Evolutionary conservation across 1,140 invertebrate species (phyloP).

Genomic region (Lepidostoma basale): DNA sequence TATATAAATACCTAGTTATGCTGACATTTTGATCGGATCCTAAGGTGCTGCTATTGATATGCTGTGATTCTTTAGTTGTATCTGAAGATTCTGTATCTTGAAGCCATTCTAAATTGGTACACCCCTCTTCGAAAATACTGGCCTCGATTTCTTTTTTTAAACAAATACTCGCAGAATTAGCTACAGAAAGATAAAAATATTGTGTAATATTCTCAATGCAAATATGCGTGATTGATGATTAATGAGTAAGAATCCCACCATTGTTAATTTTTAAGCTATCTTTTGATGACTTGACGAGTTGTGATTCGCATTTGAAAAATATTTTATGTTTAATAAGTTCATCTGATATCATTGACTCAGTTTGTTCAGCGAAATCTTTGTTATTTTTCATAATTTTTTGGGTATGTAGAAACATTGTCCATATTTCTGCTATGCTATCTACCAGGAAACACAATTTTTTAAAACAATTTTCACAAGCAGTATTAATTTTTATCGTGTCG

Average conservation of each 20-base stretch:
- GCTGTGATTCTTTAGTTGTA: not conserved
- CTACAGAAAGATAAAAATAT: no score
- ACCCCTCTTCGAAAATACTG: conserved; percentile 23
- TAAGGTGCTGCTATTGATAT: no score
- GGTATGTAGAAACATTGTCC: conserved; percentile 32
- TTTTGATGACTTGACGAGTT: no score
- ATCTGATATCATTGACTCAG: no score
- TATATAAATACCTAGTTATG: conserved; percentile 9
- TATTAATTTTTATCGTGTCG: conserved; percentile 2
- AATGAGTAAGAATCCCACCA: no score
- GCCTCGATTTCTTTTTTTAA: conserved; percentile 18
- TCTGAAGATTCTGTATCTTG: conserved; percentile 21
- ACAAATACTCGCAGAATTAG: no score
- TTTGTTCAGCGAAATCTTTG: not conserved
- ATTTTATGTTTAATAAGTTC: no score
- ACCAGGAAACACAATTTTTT: conserved; percentile 31
- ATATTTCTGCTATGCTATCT: conserved; percentile 24
- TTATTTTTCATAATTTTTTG: conserved; percentile 19
- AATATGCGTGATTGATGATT: no score
- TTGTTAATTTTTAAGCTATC: no score
- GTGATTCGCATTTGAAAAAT: no score
- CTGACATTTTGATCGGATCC: not conserved
- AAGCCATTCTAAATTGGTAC: conserved; percentile 40
- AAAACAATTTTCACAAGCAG: conserved; percentile 35
- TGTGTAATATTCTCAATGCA: no score